Evolutionary conservation across 2,888 invertebrate species (phyloP), one percentile per base, ranked within the genome.

Genomic region (Eupithecia subumbrata): DNA sequence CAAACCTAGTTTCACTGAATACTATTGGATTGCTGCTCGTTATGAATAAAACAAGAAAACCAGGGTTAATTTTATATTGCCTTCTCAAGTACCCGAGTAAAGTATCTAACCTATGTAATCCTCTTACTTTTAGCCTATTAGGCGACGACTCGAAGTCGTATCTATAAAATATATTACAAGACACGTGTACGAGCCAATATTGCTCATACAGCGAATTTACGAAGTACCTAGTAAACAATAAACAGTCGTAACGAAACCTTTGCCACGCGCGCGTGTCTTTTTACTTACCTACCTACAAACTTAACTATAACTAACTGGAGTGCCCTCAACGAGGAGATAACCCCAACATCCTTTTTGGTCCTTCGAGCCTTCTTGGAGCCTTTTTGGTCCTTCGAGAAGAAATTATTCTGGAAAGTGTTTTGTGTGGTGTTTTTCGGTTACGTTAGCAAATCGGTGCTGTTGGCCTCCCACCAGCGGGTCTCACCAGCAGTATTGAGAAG

Each of bases 1-100:
- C 78, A 90, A 90, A 92, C 91, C 91, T 78, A 87, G 80, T 89
- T 91, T n/a, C 66, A 60, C n/a, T 37, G 75, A 63, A 72, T 48
- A 69, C 73, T 72, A 70, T 16, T 69, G 79, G 79, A 71, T 74
- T 72, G 66, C 68, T 40, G 14, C 25, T n/a, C 43, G 68, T 68
- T 68, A 68, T n/a, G 40, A 45, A 68, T 68, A 68, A 45, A 68
- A 5, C n/a, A 30, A 34, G 5, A 18, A 64, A 64, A 30, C 30
- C 64, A 18, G 7, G 12, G 18, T 40, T 40, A n/a, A 34, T 18
- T 16, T 34, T 64, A 34, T 11, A 67, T 3, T 9, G 66, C 1
- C 1, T 34, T 64, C 18, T 34, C 34, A 9, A 18, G 16, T 5
- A 34, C 7, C 2, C 9, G 52, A n/a, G 63, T 30, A 25, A 5